These are phyloP conservation scores for Lethocerus indicus DNA, from an alignment of 1,140 invertebrate genomes.

Conservation along the genomic window DNA sequence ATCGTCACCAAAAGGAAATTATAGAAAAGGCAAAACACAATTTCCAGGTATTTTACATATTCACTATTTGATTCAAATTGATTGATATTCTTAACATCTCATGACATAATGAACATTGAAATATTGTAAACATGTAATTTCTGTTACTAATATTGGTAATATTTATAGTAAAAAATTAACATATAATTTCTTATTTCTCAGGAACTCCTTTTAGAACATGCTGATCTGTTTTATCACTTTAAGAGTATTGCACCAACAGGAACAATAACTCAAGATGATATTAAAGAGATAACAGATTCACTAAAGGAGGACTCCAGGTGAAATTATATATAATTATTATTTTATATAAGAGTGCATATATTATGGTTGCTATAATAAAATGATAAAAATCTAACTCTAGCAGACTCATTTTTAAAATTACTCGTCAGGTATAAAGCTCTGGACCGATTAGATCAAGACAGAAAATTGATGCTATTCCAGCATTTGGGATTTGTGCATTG, in stretches of 20 bases:
- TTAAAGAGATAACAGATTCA: conserved; percentile 83
- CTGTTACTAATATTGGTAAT: too few species aligned
- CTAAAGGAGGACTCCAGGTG: conserved; percentile 80
- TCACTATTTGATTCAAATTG: too few species aligned
- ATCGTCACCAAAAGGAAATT: conserved; percentile 83
- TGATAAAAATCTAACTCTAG: too few species aligned
- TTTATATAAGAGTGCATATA: too few species aligned
- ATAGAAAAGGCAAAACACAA: conserved; percentile 82
- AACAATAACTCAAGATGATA: conserved; percentile 84
- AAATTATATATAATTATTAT: too few species aligned
- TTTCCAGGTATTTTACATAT: conserved; percentile 46
- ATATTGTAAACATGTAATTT: too few species aligned
- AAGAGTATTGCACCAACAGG: conserved; percentile 76
- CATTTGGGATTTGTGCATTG: conserved; percentile 93
- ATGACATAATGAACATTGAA: too few species aligned
- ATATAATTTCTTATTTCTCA: conserved; percentile 27
- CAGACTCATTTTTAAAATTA: neutral
- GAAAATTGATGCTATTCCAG: conserved; percentile 85
- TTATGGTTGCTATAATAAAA: too few species aligned
- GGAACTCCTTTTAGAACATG: conserved; percentile 85
- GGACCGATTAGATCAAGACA: conserved; percentile 82
- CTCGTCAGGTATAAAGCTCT: conserved; percentile 68
- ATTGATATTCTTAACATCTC: too few species aligned
- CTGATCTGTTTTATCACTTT: conserved; percentile 86
- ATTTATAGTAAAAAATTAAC: too few species aligned